Conservation (phyloP, 1,140 invertebrate genomes). For the Adoxophyes honmai region DNA sequence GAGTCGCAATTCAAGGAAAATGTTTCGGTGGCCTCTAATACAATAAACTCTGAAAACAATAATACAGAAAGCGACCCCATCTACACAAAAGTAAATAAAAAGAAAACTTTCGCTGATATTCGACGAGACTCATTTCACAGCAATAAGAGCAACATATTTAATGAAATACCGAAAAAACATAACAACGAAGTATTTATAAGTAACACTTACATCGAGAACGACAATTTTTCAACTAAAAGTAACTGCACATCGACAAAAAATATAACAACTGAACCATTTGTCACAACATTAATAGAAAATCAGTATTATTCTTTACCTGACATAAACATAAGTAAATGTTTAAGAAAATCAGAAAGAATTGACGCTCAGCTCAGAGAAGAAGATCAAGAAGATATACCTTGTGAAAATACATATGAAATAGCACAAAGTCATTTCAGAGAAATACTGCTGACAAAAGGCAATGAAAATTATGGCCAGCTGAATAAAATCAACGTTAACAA, state of each 20-base stretch:
- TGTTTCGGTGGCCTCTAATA: constrained; percentile 40
- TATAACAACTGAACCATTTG: constrained; percentile 74
- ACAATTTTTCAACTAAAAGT: constrained; percentile 45
- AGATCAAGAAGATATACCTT: constrained; percentile 65
- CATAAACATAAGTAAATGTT: constrained; percentile 81
- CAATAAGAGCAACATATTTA: constrained; percentile 44
- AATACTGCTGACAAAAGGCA: constrained; percentile 50
- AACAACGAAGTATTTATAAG: constrained; percentile 52
- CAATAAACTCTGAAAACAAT: constrained; percentile 38
- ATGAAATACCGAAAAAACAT: constrained; percentile 41
- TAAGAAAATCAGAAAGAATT: constrained; percentile 81
- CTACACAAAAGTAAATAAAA: constrained; percentile 64
- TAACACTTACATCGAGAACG: constrained; percentile 57
- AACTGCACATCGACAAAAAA: constrained; percentile 65
- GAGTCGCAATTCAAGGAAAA: constrained; percentile 68
- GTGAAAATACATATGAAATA: constrained; percentile 67
- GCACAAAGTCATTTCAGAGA: constrained; percentile 60
- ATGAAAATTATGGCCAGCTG: constrained; percentile 62
- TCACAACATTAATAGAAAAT: constrained; percentile 79
- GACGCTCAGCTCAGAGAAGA: constrained; percentile 80
- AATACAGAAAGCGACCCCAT: constrained; percentile 47
- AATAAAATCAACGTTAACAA: constrained; percentile 47
- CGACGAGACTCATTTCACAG: constrained; percentile 50
- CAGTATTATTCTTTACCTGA: constrained; percentile 83
- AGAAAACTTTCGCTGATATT: constrained; percentile 65